Base-by-base conservation (phyloP, 2,888 invertebrate genomes). In the Heliconius ethilla region DNA sequence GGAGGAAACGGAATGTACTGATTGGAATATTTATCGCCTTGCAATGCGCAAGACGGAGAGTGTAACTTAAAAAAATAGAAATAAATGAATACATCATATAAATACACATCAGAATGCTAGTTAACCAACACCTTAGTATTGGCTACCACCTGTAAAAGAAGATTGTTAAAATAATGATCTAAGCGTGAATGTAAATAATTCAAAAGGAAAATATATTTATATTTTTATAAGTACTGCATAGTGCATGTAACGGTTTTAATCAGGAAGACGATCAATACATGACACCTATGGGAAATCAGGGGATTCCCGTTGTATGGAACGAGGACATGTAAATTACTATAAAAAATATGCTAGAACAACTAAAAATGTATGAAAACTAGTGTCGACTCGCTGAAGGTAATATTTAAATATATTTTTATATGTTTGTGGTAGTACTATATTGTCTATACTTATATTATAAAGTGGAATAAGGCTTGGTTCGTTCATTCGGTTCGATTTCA, bases 231-330 rank as follows among this genome's bases (percentile, higher is more conserved):
- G 15, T 27, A 27, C 27, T 69, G 25, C 40, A 69, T 11, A 40
- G 67, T 69, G 40, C 37, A 69, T 40, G n/a, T 70, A 45, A 55
- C 29, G 9, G 11, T 63, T 74, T 74, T 74, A 74, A 74, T 74
- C 63, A 74, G 25, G 25, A 9, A 40, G 62, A 9, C 74, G 74
- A 74, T 74, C 74, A 40, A 63, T 63, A 74, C 55, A 55, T n/a
- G 33, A 72, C 40, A 74, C 74, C 74, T 74, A 27, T 45, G 74
- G 63, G 74, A 74, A 74, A 74, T 74, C 74, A 40, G 25, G 22
- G 37, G 22, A 74, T 74, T 27, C 25, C 40, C 25, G 25, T 74
- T 74, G 37, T 74, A 27, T 10, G 63, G 25, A 33, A 74, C 40
- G 74, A 63, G 37, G 37, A 62, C 55, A 72, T 55, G 27, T 59